Base-by-base conservation (phyloP, 2,888 invertebrate genomes). In the Notodromas monacha region DNA sequence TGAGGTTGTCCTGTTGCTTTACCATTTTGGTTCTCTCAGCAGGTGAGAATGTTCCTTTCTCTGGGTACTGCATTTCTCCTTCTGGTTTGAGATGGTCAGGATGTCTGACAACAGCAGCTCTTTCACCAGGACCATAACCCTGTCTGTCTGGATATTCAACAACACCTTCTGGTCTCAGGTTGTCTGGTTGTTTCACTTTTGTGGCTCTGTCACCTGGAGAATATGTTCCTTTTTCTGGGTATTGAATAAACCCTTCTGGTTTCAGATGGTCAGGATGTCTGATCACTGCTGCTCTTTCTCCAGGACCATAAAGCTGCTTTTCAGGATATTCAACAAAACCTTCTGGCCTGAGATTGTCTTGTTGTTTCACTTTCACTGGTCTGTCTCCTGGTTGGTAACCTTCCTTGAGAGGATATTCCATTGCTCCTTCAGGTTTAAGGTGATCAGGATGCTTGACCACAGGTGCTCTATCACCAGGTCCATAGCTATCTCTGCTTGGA, bases 251-350 rank as follows among this genome's bases (percentile, higher is more conserved):
- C 3, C 36, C 36, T 28, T 36, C 35, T 12, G 31, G 26, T 32
- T 26, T 21, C 2, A 36, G 28, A 16, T 36, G 34, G 15, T 36
- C 36, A 21, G 21, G 21, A 21, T 21, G n/a, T n/a, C 10, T 21
- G 6, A 8, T 21, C 21, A 21, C 21, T 8, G 21, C 6, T n/a
- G n/a, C 6, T n/a, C 21, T 21, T n/a, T 21, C 21, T 21, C 6
- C 21, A 8, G 21, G 26, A 3, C 62, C 42, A 64, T 42, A 35
- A 38, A 65, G 8, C 13, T 29, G 29, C 6, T 31, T n/a, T 50
- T 51, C 2, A 39, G 41, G 40, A 30, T 47, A 65, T 21, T 57
- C 58, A 46, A 64, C 64, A 42, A 60, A 58, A 40, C 47, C 47
- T 30, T 42, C 21, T n/a, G n/a, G 21, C n/a, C 21, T 21, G 8